Percentiles rank a stretch among this genome's conserved stretches.
These are phyloP conservation scores for Wiebesia pumilae DNA, from an alignment of 1,140 invertebrate genomes.

Conservation along the genomic window DNA sequence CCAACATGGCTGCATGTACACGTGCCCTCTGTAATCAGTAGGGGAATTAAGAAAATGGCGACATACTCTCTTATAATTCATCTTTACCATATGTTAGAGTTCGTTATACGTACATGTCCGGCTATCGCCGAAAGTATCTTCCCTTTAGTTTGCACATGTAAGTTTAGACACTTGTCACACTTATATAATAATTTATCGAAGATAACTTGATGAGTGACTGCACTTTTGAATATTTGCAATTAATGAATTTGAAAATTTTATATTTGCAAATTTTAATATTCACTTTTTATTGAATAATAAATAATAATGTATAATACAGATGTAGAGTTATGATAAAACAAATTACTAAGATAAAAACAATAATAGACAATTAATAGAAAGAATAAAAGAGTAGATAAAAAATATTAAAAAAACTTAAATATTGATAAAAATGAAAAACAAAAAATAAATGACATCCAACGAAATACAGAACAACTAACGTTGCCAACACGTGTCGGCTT, in stretches of 20 bases:
- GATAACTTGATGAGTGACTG: not conserved
- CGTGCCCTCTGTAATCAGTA: conserved; percentile 21
- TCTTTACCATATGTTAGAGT: conserved; percentile 40
- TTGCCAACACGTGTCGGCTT: conserved; percentile 17
- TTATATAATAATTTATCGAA: conserved; percentile 27
- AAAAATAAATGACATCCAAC: conserved; percentile 11
- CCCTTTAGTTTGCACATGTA: conserved; percentile 20
- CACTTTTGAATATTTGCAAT: not conserved
- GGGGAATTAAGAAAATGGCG: conserved; percentile 35
- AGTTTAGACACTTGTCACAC: not conserved
- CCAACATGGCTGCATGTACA: conserved; percentile 43
- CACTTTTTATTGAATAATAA: conserved; percentile 1
- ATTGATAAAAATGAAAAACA: not conserved
- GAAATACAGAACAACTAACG: not conserved
- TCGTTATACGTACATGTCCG: conserved; percentile 7
- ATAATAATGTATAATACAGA: not conserved
- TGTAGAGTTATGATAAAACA: not conserved
- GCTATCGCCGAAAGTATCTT: conserved; percentile 15
- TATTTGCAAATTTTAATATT: not conserved
- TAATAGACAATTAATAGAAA: not conserved
- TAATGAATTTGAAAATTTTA: not conserved
- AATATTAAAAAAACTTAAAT: not conserved
- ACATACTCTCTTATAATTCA: conserved; percentile 6
- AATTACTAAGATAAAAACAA: too few relatives aligned
- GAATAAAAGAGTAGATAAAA: not conserved